Percentiles rank a stretch among this genome's conserved stretches.
Conservation (phyloP, 2,888 invertebrate species). For the Philereme transversata region DNA sequence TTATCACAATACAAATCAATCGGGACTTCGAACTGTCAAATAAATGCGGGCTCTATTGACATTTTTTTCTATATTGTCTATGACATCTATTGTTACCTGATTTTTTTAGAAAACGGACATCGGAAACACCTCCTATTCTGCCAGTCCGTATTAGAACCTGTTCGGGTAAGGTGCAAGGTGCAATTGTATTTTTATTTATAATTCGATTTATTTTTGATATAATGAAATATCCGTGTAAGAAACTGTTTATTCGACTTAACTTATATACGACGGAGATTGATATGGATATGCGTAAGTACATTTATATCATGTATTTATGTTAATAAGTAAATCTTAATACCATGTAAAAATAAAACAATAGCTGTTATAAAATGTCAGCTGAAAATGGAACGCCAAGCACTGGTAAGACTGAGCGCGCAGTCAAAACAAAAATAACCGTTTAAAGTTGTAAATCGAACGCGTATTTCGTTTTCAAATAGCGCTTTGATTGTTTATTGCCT, state of each 20-base stretch:
- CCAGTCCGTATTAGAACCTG: conserved; percentile 75
- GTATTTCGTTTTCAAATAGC: conserved; percentile 46
- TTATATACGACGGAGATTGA: conserved; percentile 56
- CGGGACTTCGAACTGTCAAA: conserved; percentile 47
- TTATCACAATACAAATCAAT: conserved; percentile 44
- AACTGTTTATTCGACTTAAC: conserved; percentile 44
- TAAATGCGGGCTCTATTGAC: conserved; percentile 42
- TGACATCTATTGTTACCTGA: conserved; percentile 55
- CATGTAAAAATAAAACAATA: too few species aligned
- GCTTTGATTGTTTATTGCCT: conserved; percentile 40
- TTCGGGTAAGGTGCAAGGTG: conserved; percentile 70
- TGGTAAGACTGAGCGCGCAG: conserved; percentile 18
- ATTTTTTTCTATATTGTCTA: conserved; percentile 34
- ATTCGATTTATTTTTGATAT: conserved; percentile 34
- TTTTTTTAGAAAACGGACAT: conserved; percentile 77
- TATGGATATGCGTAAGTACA: conserved; percentile 64
- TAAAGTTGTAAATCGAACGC: conserved; percentile 48
- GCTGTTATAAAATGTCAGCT: too few species aligned
- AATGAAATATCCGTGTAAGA: conserved; percentile 75
- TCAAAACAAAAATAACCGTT: conserved; percentile 50
- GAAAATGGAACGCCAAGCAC: too few species aligned
- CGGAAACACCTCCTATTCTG: conserved; percentile 54
- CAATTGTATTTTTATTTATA: conserved; percentile 25
- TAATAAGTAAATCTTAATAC: too few species aligned
- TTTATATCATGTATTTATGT: background rate